phyloP scores from a whole-genome alignment of 2,888 invertebrate species.

The Ligdia adustata region DNA sequence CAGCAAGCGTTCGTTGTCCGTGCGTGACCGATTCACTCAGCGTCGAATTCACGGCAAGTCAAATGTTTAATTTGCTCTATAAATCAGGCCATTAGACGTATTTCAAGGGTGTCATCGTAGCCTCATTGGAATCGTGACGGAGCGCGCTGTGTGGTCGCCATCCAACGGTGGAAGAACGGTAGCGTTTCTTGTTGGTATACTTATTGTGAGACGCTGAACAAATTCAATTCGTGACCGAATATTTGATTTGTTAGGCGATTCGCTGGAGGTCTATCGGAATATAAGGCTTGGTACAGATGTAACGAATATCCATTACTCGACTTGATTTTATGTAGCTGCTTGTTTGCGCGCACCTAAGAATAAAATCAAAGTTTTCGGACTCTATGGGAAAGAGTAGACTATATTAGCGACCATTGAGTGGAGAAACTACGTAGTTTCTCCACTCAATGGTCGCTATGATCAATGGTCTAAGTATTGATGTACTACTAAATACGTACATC shows the following conservation, averaged over 20 bases:
- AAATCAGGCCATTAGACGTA: slow-evolving; percentile 82
- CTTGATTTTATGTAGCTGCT: too few relatives aligned
- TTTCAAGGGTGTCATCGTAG: slow-evolving; percentile 83
- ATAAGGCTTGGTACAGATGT: too few relatives aligned
- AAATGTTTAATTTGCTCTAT: slow-evolving; percentile 85
- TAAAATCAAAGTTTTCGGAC: too few relatives aligned
- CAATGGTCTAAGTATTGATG: too few relatives aligned
- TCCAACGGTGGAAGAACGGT: slow-evolving; percentile 30
- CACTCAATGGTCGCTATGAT: too few relatives aligned
- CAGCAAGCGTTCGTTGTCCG: slow-evolving; percentile 55
- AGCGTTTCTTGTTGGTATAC: slow-evolving; percentile 59
- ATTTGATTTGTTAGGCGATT: slow-evolving; percentile 39
- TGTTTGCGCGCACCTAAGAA: too few relatives aligned
- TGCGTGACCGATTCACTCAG: slow-evolving; percentile 82
- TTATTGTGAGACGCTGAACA: slow-evolving; percentile 54
- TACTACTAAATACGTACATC: too few relatives aligned
- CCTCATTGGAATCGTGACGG: slow-evolving; percentile 80
- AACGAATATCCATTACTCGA: too few relatives aligned
- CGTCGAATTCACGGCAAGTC: slow-evolving; percentile 82
- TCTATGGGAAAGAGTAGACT: too few relatives aligned
- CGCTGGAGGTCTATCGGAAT: neutral
- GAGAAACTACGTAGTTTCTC: too few relatives aligned
- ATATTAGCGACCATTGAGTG: too few relatives aligned
- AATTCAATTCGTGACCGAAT: slow-evolving; percentile 57
- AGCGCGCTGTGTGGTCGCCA: slow-evolving; percentile 71